Conservation (phyloP, 1,140 invertebrate genomes). For the Platyscapa corneri region DNA sequence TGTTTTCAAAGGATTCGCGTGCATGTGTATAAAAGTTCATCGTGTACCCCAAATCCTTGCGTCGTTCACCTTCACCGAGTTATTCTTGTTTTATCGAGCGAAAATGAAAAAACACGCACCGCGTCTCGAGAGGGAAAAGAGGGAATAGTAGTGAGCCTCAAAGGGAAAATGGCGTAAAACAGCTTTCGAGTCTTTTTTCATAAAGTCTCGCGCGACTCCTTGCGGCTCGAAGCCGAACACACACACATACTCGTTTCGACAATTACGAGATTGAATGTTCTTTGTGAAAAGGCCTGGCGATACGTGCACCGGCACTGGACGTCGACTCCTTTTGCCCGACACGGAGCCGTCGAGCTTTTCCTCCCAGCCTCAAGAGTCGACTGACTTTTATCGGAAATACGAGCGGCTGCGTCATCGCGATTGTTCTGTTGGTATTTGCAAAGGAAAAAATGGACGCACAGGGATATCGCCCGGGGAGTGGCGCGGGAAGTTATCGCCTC, state of each 20-base stretch:
- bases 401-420: neutral
- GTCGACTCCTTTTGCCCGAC: neutral
- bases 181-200: constrained; percentile 3
- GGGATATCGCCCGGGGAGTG: neutral
- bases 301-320: neutral
- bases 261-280: constrained; percentile 9
- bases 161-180: neutral
- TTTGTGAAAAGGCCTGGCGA: neutral
- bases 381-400: neutral
- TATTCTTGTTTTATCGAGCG: neutral
- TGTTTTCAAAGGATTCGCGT: neutral
- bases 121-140: neutral
- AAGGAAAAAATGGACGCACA: neutral
- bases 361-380: neutral
- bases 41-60: neutral
- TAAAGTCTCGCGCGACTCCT: too few relatives aligned
- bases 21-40: constrained; percentile 4
- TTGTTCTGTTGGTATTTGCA: neutral
- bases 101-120: neutral
- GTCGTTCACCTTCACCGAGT: neutral
- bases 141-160: neutral
- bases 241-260: neutral
- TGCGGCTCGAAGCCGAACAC: neutral
- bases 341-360: neutral
- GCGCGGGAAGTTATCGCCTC: neutral